Percentiles rank a stretch among this genome's conserved stretches.
phyloP scores from a whole-genome alignment of 2,888 invertebrate species.

The Allacma fusca region DNA sequence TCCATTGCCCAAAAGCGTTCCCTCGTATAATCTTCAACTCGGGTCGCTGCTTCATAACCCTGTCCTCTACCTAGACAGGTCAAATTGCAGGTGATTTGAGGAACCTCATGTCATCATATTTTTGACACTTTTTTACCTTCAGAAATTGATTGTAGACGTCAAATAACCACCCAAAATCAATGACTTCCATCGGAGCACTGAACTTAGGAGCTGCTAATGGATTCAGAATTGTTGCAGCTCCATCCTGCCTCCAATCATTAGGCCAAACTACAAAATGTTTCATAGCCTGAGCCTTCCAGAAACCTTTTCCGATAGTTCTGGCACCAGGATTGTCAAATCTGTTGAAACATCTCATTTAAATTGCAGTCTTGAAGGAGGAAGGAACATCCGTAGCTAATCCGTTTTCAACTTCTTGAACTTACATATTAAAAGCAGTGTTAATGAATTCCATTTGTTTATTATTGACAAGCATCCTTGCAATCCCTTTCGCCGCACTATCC shows the following conservation, averaged over 20 bases:
- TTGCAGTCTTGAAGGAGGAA: no score
- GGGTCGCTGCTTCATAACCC: conserved; percentile 56
- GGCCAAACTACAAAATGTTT: conserved; percentile 66
- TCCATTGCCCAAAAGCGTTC: conserved; percentile 67
- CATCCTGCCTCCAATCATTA: conserved; percentile 67
- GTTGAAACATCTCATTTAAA: not conserved
- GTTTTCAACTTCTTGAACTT: no score
- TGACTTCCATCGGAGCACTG: conserved; percentile 62
- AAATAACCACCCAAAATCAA: conserved; percentile 68
- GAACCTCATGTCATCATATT: no score
- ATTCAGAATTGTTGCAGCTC: conserved; percentile 65
- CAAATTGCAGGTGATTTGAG: not conserved
- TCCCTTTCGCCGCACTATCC: conserved; percentile 50
- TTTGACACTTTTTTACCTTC: no score
- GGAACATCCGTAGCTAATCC: no score
- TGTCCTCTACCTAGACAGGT: conserved; percentile 55
- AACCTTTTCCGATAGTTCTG: conserved; percentile 64
- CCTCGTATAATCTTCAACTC: conserved; percentile 64
- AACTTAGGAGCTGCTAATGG: conserved; percentile 64
- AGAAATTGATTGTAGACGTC: conserved; percentile 66
- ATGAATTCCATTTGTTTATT: conserved; percentile 53
- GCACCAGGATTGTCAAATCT: conserved; percentile 42
- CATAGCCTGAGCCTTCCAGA: conserved; percentile 66
- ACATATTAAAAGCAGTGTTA: conserved; percentile 51
- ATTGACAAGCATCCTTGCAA: conserved; percentile 44